Evolutionary conservation across 2,888 invertebrate genomes (phyloP), one percentile per base, ranked within the genome.

Genomic region (Neelides folsomi): DNA sequence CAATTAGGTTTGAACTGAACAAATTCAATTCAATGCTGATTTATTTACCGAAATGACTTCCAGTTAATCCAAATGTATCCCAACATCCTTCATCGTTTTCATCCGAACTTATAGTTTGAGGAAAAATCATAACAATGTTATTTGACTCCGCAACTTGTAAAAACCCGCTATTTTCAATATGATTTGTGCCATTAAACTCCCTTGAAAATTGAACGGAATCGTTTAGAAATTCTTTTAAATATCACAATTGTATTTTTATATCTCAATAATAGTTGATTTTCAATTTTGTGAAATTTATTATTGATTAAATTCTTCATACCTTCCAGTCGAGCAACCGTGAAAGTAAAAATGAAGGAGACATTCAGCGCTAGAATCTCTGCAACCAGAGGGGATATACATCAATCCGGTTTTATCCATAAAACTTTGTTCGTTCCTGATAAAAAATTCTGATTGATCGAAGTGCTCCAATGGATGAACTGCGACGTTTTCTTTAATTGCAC

Each of bases 301-400:
- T 20, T 10, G 18, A 44, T 27, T 5, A 36, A 13, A 38, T 12
- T n/a, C 7, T 13, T 34, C 12, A 9, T 48, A 61, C 61, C 59
- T 56, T 51, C 63, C 63, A 16, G 57, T 53, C 3, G 54, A 39
- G 41, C 63, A 63, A 37, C 63, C 63, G 43, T 63, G 63, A 45
- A 61, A 63, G 43, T 63, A 63, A 34, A 63, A 57, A 42, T 63
- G 63, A 36, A 63, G 48, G 44, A 53, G 52, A 48, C 63, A 63
- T 27, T 15, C 27, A 37, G 47, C 48, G 4, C 20, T 13, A 12
- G 13, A 9, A 15, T 27, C 35, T 43, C 53, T 53, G 43, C 63
- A 63, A 15, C 50, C 48, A 12, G 47, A 18, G 0, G 63, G 63
- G 2, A 63, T 52, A 20, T 54, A 63, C 16, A 63, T 50, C 41